phyloP scores from a whole-genome alignment of 2,113 vertebrate genomes.

The Atlantisia rogersi region DNA sequence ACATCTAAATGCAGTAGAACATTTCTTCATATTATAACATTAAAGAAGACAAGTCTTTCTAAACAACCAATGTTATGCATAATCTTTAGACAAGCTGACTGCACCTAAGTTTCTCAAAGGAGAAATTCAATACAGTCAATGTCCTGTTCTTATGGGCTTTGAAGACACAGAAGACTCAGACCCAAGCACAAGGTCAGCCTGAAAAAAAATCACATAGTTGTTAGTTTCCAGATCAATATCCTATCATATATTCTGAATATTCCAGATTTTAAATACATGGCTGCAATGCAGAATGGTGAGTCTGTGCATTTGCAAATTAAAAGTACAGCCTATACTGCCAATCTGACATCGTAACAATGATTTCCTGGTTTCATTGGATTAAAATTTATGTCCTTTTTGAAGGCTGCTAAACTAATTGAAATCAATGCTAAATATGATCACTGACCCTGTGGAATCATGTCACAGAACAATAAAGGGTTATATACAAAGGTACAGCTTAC shows the following conservation, averaged over 20 bases:
- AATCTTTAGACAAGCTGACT: not conserved
- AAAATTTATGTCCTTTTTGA: not conserved
- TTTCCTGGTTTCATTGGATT: not conserved
- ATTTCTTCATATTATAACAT: not conserved
- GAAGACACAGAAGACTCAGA: not conserved
- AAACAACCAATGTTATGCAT: not conserved
- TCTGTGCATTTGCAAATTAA: not conserved
- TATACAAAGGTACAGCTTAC: not conserved
- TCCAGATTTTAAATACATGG: not conserved
- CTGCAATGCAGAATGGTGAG: not conserved
- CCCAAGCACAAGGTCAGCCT: not conserved
- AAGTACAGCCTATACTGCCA: not conserved
- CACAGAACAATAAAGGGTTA: not conserved
- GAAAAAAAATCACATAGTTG: not conserved
- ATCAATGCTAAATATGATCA: not conserved
- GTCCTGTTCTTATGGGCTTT: not conserved
- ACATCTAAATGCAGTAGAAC: not conserved
- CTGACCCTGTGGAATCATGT: not conserved
- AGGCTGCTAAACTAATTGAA: not conserved
- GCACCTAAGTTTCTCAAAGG: not conserved
- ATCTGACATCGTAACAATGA: not conserved
- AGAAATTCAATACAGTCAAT: conserved; percentile 9
- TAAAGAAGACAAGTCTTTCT: not conserved
- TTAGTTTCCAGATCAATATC: not conserved
- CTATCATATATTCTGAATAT: not conserved